A percentile compares a stretch with the other conserved stretches of the same genome.
These are phyloP conservation scores for Punctoribates punctum DNA, from an alignment of 2,888 invertebrate genomes.

Conservation along the genomic window DNA sequence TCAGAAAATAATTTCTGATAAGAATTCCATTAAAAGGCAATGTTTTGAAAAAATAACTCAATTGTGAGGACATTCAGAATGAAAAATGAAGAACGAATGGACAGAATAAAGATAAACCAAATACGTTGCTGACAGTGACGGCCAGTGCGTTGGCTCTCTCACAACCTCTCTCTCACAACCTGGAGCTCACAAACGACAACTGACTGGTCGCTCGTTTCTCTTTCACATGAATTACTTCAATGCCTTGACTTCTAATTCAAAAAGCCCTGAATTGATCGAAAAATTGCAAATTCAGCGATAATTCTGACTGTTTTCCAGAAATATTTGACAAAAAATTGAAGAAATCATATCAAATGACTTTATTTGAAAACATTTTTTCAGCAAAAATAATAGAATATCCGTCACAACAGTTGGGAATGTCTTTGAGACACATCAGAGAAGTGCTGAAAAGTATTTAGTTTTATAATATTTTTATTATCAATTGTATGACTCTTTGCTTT, in stretches of 20 bases:
- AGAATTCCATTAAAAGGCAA: no score
- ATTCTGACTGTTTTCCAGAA: neutral
- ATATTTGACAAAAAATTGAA: neutral
- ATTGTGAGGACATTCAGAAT: no score
- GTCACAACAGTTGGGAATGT: neutral
- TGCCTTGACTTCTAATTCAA: neutral
- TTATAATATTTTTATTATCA: neutral
- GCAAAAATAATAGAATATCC: neutral
- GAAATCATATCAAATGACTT: neutral
- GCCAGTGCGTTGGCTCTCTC: neutral
- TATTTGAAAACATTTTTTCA: neutral
- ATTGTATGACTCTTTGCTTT: neutral
- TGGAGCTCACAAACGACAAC: no score
- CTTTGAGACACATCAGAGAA: no score
- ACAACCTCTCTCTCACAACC: neutral
- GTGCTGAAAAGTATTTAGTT: no score
- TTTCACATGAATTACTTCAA: slow-evolving; percentile 2
- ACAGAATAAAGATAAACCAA: no score
- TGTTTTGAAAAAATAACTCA: no score
- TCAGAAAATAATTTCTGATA: no score
- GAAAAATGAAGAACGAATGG: no score
- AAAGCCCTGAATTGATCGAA: neutral
- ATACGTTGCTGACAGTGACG: neutral
- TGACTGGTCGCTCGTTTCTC: neutral
- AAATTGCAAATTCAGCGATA: slow-evolving; percentile 6